Evolutionary conservation across 92 coral and sea anemone species (phyloP), one percentile per base, ranked within the genome.

Genomic region (Porites rus): DNA sequence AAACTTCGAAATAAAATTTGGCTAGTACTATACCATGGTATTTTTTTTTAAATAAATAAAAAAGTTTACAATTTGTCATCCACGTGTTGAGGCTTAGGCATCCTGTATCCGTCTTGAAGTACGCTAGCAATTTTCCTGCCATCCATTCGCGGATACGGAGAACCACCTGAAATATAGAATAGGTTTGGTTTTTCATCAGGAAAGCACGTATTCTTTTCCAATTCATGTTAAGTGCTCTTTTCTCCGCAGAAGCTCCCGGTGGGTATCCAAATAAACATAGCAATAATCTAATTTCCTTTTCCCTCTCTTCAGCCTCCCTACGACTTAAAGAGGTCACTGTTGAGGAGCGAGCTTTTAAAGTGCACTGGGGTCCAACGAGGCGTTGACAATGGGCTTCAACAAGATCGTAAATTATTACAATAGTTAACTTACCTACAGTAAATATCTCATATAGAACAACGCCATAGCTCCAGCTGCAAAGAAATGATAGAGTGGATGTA

Each of bases 71-170:
- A 58, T 53, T 10, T 21, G 18, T 75, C 64, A 16, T 75, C 80
- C 50, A 75, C 65, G 31, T 75, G 80, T 20, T 8, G 18, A 4
- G 80, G 80, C 18, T 75, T 75, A 12, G 80, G 80, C 80, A 75
- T 75, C 80, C 80, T 53, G 19, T 75, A 75, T 56, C 80, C 80
- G 1, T 54, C 18, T 2, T 75, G 64, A 13, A 75, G 67, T 18
- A 13, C 8, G 10, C 24, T 25, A 19, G 21, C 46, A 53, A 75
- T 25, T 25, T 10, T 58, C 21, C 19, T 53, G 38, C 65, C 80
- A 3, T 75, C 46, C 80, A 54, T 75, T 28, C 19, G 65, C 7
- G 80, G 80, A 75, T 75, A 75, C 10, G 80, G 80, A 6, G 80
- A n/a, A 12, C 80, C 80, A 21, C 80, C 80, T 75, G 6, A 19